These are phyloP conservation scores for Diachasma alloeum DNA, from an alignment of 1,140 invertebrate species.

Conservation along the genomic window DNA sequence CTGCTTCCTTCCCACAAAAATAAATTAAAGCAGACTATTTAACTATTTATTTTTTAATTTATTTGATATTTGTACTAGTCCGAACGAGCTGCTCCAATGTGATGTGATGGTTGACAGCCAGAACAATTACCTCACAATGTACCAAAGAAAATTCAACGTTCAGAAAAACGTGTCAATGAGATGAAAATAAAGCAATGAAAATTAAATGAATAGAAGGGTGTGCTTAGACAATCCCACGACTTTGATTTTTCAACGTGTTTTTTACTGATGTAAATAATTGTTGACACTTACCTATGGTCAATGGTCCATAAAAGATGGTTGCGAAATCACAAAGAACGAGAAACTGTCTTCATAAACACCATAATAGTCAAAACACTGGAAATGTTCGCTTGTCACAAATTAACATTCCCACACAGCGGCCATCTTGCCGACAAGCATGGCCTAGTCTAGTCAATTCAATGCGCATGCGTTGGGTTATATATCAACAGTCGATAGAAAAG, in stretches of 20 bases:
- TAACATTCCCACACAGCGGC: constrained; percentile 19
- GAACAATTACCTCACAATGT: neutral
- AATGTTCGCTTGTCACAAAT: constrained; percentile 29
- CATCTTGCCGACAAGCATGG: constrained; percentile 33
- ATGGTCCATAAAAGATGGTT: neutral
- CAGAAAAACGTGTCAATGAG: neutral
- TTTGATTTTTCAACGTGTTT: neutral
- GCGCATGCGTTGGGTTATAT: neutral
- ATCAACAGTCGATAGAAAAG: neutral
- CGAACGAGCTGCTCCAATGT: neutral
- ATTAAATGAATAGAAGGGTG: neutral
- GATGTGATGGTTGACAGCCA: neutral
- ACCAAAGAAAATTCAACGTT: neutral
- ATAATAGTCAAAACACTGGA: constrained; percentile 21
- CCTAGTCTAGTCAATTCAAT: neutral
- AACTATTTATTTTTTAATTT: neutral
- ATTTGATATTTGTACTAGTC: neutral
- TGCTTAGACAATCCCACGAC: neutral
- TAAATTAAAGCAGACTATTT: neutral
- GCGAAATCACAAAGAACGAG: neutral
- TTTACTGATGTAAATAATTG: neutral
- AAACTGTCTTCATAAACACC: constrained; percentile 13
- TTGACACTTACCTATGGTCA: constrained; percentile 6
- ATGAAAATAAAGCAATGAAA: neutral
- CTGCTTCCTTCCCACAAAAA: neutral